These are phyloP conservation scores for Eupithecia pulchellata DNA, from an alignment of 2,888 invertebrate genomes.

Conservation along the genomic window DNA sequence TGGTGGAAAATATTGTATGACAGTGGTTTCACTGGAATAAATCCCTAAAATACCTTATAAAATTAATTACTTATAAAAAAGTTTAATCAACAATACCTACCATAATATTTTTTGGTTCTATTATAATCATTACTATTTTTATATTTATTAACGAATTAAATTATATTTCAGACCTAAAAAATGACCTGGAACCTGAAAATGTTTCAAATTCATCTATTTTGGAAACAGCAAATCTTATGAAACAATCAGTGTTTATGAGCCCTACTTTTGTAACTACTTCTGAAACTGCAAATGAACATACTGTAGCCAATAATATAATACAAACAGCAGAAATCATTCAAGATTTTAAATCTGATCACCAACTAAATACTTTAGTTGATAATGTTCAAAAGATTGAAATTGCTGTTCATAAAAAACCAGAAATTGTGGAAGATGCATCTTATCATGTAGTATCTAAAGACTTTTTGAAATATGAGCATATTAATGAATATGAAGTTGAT, in stretches of 20 bases:
- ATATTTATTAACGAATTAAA: not conserved
- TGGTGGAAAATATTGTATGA: too few species aligned
- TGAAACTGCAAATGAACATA: slow-evolving; percentile 53
- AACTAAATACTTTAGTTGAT: not conserved
- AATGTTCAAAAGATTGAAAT: slow-evolving; percentile 3
- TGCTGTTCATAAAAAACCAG: not conserved
- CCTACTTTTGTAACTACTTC: slow-evolving; percentile 65
- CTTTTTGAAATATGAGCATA: slow-evolving; percentile 17
- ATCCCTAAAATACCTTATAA: too few species aligned
- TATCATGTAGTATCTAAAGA: slow-evolving; percentile 15
- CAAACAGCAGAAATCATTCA: slow-evolving; percentile 13
- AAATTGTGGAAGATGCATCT: not conserved
- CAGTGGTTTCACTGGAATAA: too few species aligned
- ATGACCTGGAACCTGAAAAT: not conserved
- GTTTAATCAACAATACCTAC: too few species aligned
- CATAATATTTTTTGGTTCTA: too few species aligned
- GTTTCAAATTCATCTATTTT: slow-evolving; percentile 62
- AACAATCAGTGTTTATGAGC: slow-evolving; percentile 73
- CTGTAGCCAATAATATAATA: slow-evolving; percentile 9
- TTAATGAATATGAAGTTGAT: slow-evolving; percentile 37
- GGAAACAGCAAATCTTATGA: slow-evolving; percentile 76
- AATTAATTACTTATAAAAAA: too few species aligned
- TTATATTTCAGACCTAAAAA: not conserved
- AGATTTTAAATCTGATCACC: not conserved
- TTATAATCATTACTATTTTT: too few species aligned